Percentiles rank a stretch among this genome's conserved stretches.
Evolutionary conservation across 2,888 invertebrate genomes (phyloP).

Genomic region (Napeogenes sylphis): DNA sequence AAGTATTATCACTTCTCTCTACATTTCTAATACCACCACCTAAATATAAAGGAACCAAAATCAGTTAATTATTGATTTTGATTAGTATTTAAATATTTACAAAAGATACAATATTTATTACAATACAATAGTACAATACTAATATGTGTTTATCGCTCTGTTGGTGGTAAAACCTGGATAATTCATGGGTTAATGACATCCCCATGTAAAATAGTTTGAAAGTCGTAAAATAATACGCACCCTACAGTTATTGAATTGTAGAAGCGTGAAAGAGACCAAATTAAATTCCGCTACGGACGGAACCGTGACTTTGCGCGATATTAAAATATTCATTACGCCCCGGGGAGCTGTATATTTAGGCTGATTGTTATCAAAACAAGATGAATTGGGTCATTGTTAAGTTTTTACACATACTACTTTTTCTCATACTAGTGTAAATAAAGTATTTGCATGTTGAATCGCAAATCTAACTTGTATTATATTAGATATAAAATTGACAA

Average conservation of each 20-base stretch:
- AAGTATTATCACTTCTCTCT: no score
- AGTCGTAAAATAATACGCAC: slow-evolving; percentile 10
- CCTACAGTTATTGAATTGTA: slow-evolving; percentile 5
- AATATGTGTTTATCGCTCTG: not conserved
- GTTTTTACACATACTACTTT: slow-evolving; percentile 11
- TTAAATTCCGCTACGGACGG: slow-evolving; percentile 17
- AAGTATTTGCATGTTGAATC: no score
- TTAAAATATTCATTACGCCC: slow-evolving; percentile 15
- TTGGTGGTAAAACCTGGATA: not conserved
- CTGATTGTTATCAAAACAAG: slow-evolving; percentile 8
- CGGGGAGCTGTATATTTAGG: slow-evolving; percentile 2
- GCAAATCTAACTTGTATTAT: no score
- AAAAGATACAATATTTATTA: not conserved
- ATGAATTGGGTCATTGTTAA: slow-evolving; percentile 17
- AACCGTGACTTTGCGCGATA: slow-evolving; percentile 10
- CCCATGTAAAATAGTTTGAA: slow-evolving; percentile 8
- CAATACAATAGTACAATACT: not conserved
- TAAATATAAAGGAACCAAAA: no score
- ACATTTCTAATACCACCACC: no score
- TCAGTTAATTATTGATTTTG: no score
- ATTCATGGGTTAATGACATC: slow-evolving; percentile 5
- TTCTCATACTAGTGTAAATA: not conserved
- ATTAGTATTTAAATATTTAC: no score
- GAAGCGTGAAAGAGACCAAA: slow-evolving; percentile 8
- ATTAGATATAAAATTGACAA: no score